Conservation (phyloP, 2,113 vertebrate species). For the Triplophysa siluroides region DNA sequence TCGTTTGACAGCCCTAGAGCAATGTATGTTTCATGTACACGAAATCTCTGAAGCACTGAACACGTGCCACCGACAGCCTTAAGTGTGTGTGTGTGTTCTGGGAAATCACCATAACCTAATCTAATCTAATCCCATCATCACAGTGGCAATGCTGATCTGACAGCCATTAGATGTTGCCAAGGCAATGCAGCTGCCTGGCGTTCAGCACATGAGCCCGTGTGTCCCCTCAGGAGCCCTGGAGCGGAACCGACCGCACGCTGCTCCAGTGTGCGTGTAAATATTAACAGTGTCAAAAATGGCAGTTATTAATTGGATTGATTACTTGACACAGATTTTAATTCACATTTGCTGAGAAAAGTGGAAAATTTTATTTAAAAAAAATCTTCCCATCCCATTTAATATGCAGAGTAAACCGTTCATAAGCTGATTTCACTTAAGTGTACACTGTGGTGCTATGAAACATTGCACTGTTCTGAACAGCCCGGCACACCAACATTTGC, state of each 20-base stretch:
- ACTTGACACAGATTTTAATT: too few relatives aligned
- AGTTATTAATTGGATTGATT: conserved; percentile 3
- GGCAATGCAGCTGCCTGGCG: conserved; percentile 30
- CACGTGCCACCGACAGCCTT: background rate
- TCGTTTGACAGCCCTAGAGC: too few relatives aligned
- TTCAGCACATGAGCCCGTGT: conserved; percentile 17
- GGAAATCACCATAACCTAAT: conserved; percentile 50
- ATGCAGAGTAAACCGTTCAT: too few relatives aligned
- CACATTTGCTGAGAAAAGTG: too few relatives aligned
- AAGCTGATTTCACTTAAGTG: too few relatives aligned
- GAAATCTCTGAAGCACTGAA: background rate
- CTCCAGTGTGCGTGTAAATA: conserved; percentile 27
- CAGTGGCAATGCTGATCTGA: conserved; percentile 27
- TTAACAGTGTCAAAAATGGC: conserved; percentile 14
- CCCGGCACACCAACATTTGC: too few relatives aligned
- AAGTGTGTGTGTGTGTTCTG: conserved; percentile 4
- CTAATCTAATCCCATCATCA: conserved; percentile 56
- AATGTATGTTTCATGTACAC: background rate
- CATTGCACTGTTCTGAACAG: too few relatives aligned
- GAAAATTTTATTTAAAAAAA: too few relatives aligned
- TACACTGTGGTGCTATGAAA: too few relatives aligned
- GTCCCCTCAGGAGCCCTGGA: conserved; percentile 45
- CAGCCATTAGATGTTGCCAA: conserved; percentile 51
- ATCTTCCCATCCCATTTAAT: too few relatives aligned
- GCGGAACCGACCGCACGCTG: conserved; percentile 30